These are phyloP conservation scores for Aphelinus atriplicis DNA, from an alignment of 1,140 invertebrate genomes.

Conservation along the genomic window DNA sequence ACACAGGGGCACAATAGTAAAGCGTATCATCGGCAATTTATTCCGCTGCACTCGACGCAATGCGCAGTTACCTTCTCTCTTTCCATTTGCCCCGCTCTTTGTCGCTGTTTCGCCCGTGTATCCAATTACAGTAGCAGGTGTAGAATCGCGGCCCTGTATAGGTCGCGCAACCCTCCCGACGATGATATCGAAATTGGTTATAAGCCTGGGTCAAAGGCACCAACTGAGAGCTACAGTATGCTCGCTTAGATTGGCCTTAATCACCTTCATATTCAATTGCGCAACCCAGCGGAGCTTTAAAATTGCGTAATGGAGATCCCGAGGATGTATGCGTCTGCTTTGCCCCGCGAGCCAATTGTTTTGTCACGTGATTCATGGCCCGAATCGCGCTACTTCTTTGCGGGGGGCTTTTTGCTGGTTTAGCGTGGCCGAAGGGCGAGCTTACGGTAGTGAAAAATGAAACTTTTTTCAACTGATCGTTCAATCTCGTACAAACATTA, in stretches of 20 bases:
- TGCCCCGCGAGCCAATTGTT: neutral
- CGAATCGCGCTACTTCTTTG: neutral
- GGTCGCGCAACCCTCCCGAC: neutral
- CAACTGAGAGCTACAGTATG: too few relatives aligned
- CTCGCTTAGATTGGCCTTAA: slow-evolving; percentile 41
- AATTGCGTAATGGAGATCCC: neutral
- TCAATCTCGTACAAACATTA: slow-evolving; percentile 19
- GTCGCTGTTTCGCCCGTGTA: slow-evolving; percentile 6
- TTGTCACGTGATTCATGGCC: neutral
- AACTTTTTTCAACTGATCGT: slow-evolving; percentile 22
- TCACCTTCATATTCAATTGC: slow-evolving; percentile 36
- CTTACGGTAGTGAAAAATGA: slow-evolving; percentile 5
- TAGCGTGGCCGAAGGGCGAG: neutral
- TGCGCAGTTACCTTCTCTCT: neutral
- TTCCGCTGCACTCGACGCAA: neutral
- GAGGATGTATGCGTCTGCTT: too few relatives aligned
- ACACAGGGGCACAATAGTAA: neutral
- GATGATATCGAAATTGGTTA: slow-evolving; percentile 31
- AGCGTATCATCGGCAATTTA: slow-evolving; percentile 5
- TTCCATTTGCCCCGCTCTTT: neutral
- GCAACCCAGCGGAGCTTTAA: slow-evolving; percentile 2
- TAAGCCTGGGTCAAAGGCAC: slow-evolving; percentile 7
- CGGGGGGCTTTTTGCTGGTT: neutral
- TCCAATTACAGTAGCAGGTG: slow-evolving; percentile 30
- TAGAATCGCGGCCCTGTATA: slow-evolving; percentile 6